Base-by-base conservation (phyloP, 2,113 vertebrate genomes). In the Jacana jacana region DNA sequence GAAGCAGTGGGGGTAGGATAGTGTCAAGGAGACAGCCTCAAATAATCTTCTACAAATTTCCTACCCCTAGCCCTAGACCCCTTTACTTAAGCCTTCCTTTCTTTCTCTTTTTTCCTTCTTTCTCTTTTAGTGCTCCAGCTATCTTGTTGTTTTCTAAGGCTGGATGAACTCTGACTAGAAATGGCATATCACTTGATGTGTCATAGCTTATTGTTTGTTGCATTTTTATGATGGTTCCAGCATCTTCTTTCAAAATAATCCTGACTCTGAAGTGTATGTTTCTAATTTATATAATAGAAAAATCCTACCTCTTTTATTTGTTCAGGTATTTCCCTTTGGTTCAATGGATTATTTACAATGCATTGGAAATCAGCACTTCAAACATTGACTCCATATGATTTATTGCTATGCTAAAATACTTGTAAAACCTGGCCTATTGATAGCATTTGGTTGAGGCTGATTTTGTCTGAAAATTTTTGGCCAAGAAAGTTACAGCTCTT, bases 41-140 rank as follows among this genome's bases (percentile, higher is more conserved):
- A 60, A 96, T 93, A 94, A 88, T 94, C 83, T 89, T 66, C 83
- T 71, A 61, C 46, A 85, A 37, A 89, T 93, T 96, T 96, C 58
- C 78, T 77, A 87, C 40, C 48, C n/a, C 13, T 55, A 64, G 25
- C 10, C 51, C 44, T 82, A 39, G 13, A 18, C 60, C 18, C 6
- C 16, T 77, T 77, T 70, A 37, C 42, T 95, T n/a, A 78, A 72
- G 11, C 13, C 30, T 70, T 76, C 58, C 16, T 54, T 80, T 76
- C 18, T 80, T 30, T 48, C 8, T 66, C 17, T n/a, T 75, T 49
- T 40, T 64, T 22, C 2, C 5, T 40, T 9, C 11, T 81, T 77
- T 79, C 39, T 44, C 16, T 46, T 55, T 88, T 81, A 81, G 51
- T 79, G 23, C 17, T 44, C 30, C 39, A 82, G 76, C 58, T 70